These are phyloP conservation scores for Onchidella celtica DNA, from an alignment of 2,888 invertebrate species.

Conservation along the genomic window DNA sequence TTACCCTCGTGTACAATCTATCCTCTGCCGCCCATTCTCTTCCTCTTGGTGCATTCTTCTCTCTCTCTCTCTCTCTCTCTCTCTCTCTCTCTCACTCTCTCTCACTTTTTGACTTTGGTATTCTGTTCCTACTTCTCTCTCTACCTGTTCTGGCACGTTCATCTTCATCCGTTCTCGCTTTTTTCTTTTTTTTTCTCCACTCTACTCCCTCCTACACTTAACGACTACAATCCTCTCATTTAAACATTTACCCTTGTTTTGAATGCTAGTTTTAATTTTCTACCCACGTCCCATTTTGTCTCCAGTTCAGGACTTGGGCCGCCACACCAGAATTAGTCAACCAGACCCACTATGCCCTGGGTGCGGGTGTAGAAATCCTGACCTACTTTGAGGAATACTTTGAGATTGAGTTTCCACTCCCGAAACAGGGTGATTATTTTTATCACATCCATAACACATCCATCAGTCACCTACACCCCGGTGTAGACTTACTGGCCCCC, in stretches of 20 bases:
- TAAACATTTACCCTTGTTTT: no score
- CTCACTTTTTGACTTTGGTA: neutral
- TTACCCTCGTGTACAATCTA: no score
- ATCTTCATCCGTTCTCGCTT: no score
- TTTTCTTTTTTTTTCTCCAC: neutral
- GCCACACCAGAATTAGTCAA: conserved; percentile 84
- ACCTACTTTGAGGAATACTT: conserved; percentile 80
- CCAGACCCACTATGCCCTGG: conserved; percentile 85
- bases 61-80: neutral
- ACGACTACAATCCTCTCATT: no score
- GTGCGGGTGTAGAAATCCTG: conserved; percentile 82
- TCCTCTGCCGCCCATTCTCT: no score
- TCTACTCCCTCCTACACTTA: neutral
- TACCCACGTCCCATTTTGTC: no score
- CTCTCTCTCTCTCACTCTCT: neutral
- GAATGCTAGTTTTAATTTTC: no score
- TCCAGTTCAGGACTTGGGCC: conserved; percentile 82
- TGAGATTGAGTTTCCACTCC: conserved; percentile 79
- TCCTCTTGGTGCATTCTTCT: neutral
- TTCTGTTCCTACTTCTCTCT: neutral
- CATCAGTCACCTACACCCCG: no score
- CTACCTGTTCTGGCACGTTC: no score
- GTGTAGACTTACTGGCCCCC: no score
- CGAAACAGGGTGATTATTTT: conserved; percentile 80
- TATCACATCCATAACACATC: no score